phyloP scores from a whole-genome alignment of 2,113 vertebrate species.

The Lipophrys pholis region DNA sequence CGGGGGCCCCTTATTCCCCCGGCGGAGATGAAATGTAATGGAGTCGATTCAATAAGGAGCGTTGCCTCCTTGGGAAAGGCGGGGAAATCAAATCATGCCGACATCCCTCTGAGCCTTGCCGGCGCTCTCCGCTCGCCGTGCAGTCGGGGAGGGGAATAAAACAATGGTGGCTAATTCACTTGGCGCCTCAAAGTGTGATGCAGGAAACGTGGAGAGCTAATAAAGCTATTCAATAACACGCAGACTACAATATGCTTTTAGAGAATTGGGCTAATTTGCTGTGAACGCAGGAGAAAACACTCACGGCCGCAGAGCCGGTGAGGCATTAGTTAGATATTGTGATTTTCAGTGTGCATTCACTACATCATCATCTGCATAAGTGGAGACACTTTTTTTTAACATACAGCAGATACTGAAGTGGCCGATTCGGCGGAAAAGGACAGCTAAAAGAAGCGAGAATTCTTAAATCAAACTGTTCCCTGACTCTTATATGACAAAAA shows the following conservation, averaged over 20 bases:
- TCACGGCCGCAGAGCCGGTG: neutral
- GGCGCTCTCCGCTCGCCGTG: constrained; percentile 53
- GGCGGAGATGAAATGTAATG: constrained; percentile 75
- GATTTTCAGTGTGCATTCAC: too few species aligned
- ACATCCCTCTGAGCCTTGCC: constrained; percentile 68
- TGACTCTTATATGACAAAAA: too few species aligned
- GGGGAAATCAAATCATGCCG: constrained; percentile 68
- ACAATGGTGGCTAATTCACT: constrained; percentile 68
- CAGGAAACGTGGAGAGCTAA: constrained; percentile 31
- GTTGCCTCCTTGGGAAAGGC: constrained; percentile 51
- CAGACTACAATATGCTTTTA: constrained; percentile 13
- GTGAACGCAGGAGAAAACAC: neutral
- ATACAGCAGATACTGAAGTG: too few species aligned
- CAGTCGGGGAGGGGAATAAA: constrained; percentile 39
- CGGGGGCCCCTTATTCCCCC: constrained; percentile 57
- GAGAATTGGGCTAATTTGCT: constrained; percentile 20
- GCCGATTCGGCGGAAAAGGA: too few species aligned
- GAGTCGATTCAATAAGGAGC: constrained; percentile 77
- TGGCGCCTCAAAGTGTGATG: constrained; percentile 31
- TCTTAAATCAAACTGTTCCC: too few species aligned
- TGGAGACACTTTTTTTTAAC: too few species aligned
- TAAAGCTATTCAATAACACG: constrained; percentile 26
- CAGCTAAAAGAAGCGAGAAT: too few species aligned
- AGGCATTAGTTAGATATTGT: neutral
- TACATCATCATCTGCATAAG: too few species aligned